A percentile compares a stretch with the other conserved stretches of the same genome.
phyloP scores from a whole-genome alignment of 2,113 vertebrate genomes.

The Sinocyclocheilus maitianheensis region DNA sequence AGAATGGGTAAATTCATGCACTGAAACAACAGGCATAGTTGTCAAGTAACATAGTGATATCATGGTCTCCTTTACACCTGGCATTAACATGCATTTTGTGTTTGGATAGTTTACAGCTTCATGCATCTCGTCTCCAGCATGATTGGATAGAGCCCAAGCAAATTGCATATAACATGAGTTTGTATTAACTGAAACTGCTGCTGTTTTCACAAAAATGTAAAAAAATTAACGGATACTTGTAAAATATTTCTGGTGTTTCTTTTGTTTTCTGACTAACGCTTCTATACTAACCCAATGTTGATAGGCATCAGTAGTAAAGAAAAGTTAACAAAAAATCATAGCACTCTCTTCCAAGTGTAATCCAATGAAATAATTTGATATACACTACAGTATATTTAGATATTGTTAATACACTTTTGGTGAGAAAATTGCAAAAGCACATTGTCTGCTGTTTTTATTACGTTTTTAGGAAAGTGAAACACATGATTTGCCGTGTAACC shows the following conservation, averaged over 20 bases:
- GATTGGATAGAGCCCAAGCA: not conserved
- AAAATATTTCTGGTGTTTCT: not conserved
- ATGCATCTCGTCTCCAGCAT: not conserved
- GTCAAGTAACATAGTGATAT: not conserved
- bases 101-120: not conserved
- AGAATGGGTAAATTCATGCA: constrained; percentile 9
- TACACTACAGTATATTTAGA: no score
- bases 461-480: no score
- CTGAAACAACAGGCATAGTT: not conserved
- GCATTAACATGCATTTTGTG: not conserved
- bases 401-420: no score
- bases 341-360: no score
- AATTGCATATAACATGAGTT: not conserved
- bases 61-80: not conserved
- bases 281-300: not conserved
- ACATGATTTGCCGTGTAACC: no score
- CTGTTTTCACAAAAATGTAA: not conserved
- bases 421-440: no score
- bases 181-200: not conserved
- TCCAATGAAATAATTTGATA: no score
- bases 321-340: not conserved
- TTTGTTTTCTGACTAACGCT: not conserved
- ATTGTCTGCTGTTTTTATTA: no score
- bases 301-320: not conserved
- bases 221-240: not conserved